Conservation (phyloP, 2,797 vertebrate species). For the Bovichtus variegatus region DNA sequence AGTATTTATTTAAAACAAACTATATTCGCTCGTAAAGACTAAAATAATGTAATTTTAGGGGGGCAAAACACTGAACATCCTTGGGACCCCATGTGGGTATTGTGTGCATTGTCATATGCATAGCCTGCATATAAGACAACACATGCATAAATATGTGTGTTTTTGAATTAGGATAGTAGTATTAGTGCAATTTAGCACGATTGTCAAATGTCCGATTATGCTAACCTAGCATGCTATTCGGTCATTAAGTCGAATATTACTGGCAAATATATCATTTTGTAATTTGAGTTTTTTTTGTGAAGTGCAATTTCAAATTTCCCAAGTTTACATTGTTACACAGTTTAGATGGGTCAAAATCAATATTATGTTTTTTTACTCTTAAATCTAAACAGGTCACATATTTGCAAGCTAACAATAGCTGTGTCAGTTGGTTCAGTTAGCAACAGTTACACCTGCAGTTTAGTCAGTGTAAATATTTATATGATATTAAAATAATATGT, state of each 20-base stretch:
- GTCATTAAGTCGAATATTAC: not conserved
- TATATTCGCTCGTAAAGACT: not conserved
- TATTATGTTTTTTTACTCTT: not conserved
- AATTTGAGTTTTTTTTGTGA: conserved; percentile 2
- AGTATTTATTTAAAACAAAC: no score
- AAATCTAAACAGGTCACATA: not conserved
- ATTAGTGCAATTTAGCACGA: conserved; percentile 3
- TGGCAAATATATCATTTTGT: not conserved
- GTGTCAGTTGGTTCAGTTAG: not conserved
- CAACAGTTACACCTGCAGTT: conserved; percentile 6
- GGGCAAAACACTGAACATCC: not conserved
- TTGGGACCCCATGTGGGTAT: no score
- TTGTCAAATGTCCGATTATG: conserved; percentile 4
- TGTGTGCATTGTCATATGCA: not conserved
- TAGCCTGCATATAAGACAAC: no score
- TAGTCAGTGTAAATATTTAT: not conserved
- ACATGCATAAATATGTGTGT: not conserved
- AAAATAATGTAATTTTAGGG: accelerated
- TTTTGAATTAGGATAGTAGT: not conserved
- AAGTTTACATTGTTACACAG: conserved; percentile 12
- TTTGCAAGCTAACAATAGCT: conserved; percentile 4
- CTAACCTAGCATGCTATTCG: not conserved
- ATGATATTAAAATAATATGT: not conserved
- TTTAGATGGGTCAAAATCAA: not conserved
- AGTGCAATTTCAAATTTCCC: not conserved